Conservation (phyloP, 2,797 vertebrate species). For the Scomberomorus guttatus region DNA sequence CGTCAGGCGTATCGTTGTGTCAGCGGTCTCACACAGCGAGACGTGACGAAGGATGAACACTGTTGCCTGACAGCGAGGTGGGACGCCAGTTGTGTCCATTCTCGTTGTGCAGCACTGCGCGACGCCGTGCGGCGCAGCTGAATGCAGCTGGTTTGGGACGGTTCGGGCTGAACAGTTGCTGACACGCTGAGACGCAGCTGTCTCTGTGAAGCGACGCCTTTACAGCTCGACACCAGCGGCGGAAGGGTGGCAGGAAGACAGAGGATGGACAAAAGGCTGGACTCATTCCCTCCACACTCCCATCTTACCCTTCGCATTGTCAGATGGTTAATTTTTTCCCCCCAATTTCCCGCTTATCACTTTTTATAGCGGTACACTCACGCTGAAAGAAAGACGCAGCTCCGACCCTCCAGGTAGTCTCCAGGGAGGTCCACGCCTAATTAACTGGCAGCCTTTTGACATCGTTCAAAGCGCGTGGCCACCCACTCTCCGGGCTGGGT, state of each 20-base stretch:
- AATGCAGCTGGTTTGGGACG: slow-evolving; percentile 41
- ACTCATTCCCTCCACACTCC: slow-evolving; percentile 42
- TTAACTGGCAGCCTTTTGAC: slow-evolving; percentile 80
- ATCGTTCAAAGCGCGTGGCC: slow-evolving; percentile 63
- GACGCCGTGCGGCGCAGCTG: slow-evolving; percentile 17
- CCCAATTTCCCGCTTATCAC: slow-evolving; percentile 56
- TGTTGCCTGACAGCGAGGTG: slow-evolving; percentile 53
- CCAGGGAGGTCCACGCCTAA: slow-evolving; percentile 82
- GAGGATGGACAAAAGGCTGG: slow-evolving; percentile 59
- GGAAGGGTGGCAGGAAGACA: slow-evolving; percentile 41
- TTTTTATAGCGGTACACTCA: slow-evolving; percentile 48
- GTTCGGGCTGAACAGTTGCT: slow-evolving; percentile 49
- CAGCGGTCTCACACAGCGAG: slow-evolving; percentile 14
- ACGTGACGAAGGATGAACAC: slow-evolving; percentile 27
- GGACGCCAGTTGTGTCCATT: slow-evolving; percentile 54
- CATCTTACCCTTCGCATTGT: slow-evolving; percentile 35
- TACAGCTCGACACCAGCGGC: slow-evolving; percentile 48
- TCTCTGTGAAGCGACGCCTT: slow-evolving; percentile 45
- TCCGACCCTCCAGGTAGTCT: slow-evolving; percentile 81
- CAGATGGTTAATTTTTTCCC: slow-evolving; percentile 15
- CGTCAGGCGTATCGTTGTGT: slow-evolving; percentile 21
- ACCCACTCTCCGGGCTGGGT: slow-evolving; percentile 60
- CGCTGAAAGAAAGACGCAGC: slow-evolving; percentile 38
- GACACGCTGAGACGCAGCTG: slow-evolving; percentile 67
- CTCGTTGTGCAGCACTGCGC: slow-evolving; percentile 39